Base-by-base conservation (phyloP, 2,888 invertebrate species). In the Drosophila affinis region DNA sequence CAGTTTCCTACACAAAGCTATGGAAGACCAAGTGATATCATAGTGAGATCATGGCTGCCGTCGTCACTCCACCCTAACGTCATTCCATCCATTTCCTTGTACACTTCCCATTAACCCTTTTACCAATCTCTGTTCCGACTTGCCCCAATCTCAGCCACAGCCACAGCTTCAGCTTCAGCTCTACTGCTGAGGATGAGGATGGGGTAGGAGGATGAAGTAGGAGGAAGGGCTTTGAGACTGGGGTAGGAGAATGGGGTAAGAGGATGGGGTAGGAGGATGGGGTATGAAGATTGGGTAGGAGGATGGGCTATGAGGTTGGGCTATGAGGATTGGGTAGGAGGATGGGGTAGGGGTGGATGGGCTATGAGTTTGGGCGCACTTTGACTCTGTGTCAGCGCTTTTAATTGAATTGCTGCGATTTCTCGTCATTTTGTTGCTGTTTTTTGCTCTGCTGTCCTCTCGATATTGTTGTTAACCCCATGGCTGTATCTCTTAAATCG, bases 361-460 rank as follows among this genome's bases (percentile, higher is more conserved):
- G 24, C 5, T 24, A 5, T 24, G 24, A 24, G 24, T 4, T 0
- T 24, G 24, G 4, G 24, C 9, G 9, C 69, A 52, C 34, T 45
- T 69, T 53, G 39, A 72, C 29, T 56, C 51, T 56, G 55, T 65
- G 65, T 53, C 69, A 62, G 55, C 49, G 53, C 62, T 72, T 72
- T 81, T 74, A 85, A 87, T 87, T 87, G 82, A 85, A 75, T 85
- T 77, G 75, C 67, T 59, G 61, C 34, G 68, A 69, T 68, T 75
- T 75, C 7, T 9, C 49, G 39, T 59, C 49, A 18, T n/a, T 65
- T 21, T 47, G 53, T 44, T 48, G 14, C 27, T 61, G 46, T 47
- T 60, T 46, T 46, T 67, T 59, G 14, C 49, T 18, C 34, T 52
- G 18, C 18, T 18, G 18, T 29, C 17, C 9, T 32, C 48, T 55